These are phyloP conservation scores for Hippoglossus hippoglossus DNA, from an alignment of 2,797 vertebrate species.

Conservation along the genomic window DNA sequence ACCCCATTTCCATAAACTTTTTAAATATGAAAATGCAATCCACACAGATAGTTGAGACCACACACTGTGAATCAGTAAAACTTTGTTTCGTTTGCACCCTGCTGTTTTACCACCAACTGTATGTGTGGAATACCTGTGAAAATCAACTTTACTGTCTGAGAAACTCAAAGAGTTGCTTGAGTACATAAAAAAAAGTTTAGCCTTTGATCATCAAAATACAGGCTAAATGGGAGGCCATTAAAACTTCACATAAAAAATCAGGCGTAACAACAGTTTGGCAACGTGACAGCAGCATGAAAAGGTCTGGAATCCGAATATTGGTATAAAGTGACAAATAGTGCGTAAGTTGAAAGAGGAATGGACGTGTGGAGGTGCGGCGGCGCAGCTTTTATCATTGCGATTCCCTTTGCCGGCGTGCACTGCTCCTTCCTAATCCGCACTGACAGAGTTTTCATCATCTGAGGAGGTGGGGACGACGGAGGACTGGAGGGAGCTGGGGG, in stretches of 20 bases:
- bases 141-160: conserved; percentile 29
- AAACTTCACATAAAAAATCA: conserved; percentile 38
- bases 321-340: conserved; percentile 69
- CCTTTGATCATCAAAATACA: conserved; percentile 62
- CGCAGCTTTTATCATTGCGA: conserved; percentile 64
- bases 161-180: conserved; percentile 28
- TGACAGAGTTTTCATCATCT: conserved; percentile 83
- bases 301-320: conserved; percentile 72
- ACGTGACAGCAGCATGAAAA: conserved; percentile 59
- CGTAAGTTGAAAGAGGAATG: conserved; percentile 64
- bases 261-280: conserved; percentile 56
- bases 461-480: conserved; percentile 66
- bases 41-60: conserved; percentile 33
- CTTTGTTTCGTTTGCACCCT: conserved; percentile 16
- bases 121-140: conserved; percentile 20
- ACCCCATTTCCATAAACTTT: neutral
- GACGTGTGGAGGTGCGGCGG: conserved; percentile 66
- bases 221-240: conserved; percentile 54
- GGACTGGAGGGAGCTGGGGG: conserved; percentile 54
- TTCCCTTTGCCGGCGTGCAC: conserved; percentile 57
- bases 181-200: conserved; percentile 29
- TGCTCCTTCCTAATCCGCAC: conserved; percentile 78
- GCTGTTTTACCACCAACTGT: conserved; percentile 37
- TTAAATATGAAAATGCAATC: conserved; percentile 15
- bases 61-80: conserved; percentile 36